Conservation (phyloP, 2,888 invertebrate genomes). For the Meta bourneti region DNA sequence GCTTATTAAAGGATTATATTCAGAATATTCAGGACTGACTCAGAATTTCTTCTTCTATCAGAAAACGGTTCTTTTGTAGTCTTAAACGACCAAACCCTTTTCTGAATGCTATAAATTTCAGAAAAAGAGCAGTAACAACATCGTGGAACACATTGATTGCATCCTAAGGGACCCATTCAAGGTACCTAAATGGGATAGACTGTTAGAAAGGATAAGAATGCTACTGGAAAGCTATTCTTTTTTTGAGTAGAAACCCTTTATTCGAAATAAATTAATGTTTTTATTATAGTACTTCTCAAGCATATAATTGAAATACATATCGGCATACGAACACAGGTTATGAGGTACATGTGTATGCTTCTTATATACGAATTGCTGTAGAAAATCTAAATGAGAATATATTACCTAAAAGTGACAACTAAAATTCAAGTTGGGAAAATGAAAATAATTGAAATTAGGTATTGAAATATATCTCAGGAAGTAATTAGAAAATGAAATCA, state of each 20-base stretch:
- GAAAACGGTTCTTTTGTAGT: not conserved
- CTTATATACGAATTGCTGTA: no score
- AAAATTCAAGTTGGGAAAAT: no score
- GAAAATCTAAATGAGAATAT: no score
- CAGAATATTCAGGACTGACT: no score
- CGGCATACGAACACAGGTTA: not conserved
- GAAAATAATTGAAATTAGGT: no score
- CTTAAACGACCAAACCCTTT: not conserved
- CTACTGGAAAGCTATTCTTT: not conserved
- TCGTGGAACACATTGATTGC: not conserved
- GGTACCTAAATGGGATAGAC: not conserved
- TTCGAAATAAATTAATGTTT: not conserved
- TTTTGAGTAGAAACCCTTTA: not conserved
- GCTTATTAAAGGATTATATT: no score
- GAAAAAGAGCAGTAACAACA: not conserved
- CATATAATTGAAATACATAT: not conserved
- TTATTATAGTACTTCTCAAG: not conserved
- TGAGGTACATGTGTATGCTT: not conserved
- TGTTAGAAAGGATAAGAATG: not conserved
- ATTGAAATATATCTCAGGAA: no score
- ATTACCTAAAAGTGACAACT: no score
- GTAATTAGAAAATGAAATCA: no score
- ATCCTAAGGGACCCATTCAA: not conserved
- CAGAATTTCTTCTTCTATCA: not conserved
- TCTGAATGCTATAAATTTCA: not conserved